Conservation (phyloP, 2,888 invertebrate genomes). For the Drepanosiphum platanoidis region DNA sequence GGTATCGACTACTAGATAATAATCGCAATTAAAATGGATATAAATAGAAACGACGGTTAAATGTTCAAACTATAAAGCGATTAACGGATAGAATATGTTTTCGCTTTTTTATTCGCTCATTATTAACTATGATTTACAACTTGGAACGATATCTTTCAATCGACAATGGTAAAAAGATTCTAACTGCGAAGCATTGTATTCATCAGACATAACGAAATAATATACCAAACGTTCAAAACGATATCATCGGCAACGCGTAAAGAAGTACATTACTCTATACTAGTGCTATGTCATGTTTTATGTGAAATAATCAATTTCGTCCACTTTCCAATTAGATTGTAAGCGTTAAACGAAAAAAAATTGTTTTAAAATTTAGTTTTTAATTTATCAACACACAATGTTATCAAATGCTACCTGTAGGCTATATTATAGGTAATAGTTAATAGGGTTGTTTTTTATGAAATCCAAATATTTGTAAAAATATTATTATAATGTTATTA, state of each 20-base stretch:
- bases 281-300: constrained; percentile 18
- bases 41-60: not conserved
- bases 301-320: not conserved
- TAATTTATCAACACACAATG: too few relatives aligned
- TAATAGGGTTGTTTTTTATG: too few relatives aligned
- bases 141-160: constrained; percentile 1
- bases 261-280: not conserved
- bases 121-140: constrained; percentile 14
- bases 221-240: not conserved
- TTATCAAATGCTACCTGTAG: too few relatives aligned
- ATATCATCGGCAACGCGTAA: not conserved
- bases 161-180: constrained; percentile 16
- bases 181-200: constrained; percentile 14
- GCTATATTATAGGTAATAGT: too few relatives aligned
- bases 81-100: not conserved
- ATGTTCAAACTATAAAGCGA: not conserved
- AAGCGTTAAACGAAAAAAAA: too few relatives aligned
- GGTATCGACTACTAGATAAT: too few relatives aligned
- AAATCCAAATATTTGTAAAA: too few relatives aligned
- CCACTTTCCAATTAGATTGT: not conserved
- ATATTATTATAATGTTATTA: too few relatives aligned
- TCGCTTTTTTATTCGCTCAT: not conserved
- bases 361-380: too few relatives aligned
- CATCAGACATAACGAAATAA: constrained; percentile 1
- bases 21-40: not conserved